These are phyloP conservation scores for Trematomus loennbergii DNA, from an alignment of 2,113 vertebrate species.

Conservation along the genomic window DNA sequence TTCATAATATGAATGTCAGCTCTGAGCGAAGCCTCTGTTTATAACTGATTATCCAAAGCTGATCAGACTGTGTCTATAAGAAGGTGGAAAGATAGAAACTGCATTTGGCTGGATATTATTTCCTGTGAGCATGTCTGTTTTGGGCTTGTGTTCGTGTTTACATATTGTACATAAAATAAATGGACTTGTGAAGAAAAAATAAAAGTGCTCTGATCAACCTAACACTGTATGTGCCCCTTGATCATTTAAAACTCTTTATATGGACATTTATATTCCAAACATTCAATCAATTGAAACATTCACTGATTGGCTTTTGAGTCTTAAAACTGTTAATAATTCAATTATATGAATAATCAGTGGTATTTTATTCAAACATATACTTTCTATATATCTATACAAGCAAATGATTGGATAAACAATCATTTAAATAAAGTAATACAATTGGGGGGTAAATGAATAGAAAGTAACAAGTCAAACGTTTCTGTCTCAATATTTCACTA, in stretches of 20 bases:
- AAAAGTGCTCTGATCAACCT: conserved; percentile 57
- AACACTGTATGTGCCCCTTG: neutral
- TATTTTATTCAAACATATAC: too few species aligned
- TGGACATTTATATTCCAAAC: too few species aligned
- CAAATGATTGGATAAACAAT: too few species aligned
- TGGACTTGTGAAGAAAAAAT: conserved; percentile 72
- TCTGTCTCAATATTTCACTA: too few species aligned
- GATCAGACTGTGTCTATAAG: conserved; percentile 53
- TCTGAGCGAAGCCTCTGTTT: conserved; percentile 58
- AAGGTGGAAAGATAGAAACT: conserved; percentile 62
- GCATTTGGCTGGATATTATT: conserved; percentile 74
- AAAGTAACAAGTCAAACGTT: too few species aligned
- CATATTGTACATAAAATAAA: conserved; percentile 85
- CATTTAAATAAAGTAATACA: too few species aligned
- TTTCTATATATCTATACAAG: too few species aligned
- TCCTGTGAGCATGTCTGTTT: conserved; percentile 80
- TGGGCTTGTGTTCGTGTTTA: conserved; percentile 83
- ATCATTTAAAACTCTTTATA: neutral
- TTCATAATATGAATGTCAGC: conserved; percentile 75
- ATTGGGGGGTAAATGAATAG: too few species aligned
- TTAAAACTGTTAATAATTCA: too few species aligned
- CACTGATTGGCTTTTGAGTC: too few species aligned
- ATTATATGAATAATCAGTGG: too few species aligned
- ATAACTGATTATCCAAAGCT: conserved; percentile 65
- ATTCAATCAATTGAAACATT: too few species aligned